Evolutionary conservation across 2,113 vertebrate species (phyloP).

Genomic region (Bathybates hornii): DNA sequence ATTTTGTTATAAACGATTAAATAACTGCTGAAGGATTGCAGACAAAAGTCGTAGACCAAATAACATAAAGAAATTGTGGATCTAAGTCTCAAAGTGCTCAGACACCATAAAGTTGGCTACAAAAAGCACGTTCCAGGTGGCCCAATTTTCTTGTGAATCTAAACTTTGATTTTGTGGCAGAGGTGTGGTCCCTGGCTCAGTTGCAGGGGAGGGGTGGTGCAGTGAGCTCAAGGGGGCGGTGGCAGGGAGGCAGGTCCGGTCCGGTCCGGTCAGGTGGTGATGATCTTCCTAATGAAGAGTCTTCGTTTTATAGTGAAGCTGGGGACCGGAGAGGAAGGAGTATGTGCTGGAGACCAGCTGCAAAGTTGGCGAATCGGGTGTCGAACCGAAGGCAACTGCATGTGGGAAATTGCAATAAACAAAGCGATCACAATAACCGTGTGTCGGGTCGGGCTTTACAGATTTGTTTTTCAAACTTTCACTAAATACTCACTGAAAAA

Average conservation of each 20-base stretch:
- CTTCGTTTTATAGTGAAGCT: accelerated
- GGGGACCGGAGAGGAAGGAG: accelerated
- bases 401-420: neutral
- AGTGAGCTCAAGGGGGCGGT: accelerated
- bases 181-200: neutral
- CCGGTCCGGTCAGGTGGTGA: neutral
- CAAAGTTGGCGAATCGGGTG: neutral
- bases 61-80: neutral
- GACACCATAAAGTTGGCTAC: neutral
- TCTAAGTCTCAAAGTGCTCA: neutral
- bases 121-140: neutral
- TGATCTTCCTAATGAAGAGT: neutral
- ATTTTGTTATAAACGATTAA: accelerated
- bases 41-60: neutral
- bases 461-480: neutral
- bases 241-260: neutral
- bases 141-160: neutral
- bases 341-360: neutral
- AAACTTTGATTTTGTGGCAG: neutral
- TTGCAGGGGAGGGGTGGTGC: neutral
- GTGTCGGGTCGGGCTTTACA: neutral
- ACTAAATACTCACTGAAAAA: neutral
- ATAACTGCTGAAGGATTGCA: neutral
- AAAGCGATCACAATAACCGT: neutral
- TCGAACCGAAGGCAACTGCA: accelerated